Conservation (phyloP, 1,140 invertebrate species). For the Periplaneta americana region DNA sequence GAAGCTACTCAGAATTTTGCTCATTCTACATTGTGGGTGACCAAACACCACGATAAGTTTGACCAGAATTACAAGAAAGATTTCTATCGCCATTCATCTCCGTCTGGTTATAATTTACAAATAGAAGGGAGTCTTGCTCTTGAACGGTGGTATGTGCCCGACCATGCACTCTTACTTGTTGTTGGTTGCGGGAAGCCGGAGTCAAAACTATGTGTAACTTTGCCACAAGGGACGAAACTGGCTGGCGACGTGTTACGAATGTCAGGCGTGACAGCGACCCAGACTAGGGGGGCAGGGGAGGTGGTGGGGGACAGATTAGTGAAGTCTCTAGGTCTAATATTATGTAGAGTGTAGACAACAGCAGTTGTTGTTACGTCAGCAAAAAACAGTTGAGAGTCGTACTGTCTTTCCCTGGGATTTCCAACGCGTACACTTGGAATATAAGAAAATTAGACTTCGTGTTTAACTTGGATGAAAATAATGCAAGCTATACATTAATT, state of each 20-base stretch:
- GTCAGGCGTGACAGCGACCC: background rate
- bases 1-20: too few species aligned
- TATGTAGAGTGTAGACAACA: background rate
- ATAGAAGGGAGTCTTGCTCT: too few species aligned
- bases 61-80: too few species aligned
- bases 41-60: background rate
- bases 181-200: background rate
- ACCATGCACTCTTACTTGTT: background rate
- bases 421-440: background rate
- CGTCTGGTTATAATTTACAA: background rate
- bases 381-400: background rate
- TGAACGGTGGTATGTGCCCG: background rate
- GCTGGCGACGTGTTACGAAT: background rate
- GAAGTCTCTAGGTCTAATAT: background rate
- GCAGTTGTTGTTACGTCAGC: background rate
- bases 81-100: background rate
- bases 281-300: too few species aligned
- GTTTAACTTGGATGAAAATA: too few species aligned
- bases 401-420: background rate
- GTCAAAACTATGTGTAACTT: background rate
- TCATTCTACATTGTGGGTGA: background rate
- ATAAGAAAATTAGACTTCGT: background rate
- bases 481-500: too few species aligned
- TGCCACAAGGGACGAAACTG: background rate
- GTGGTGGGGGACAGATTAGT: background rate